Conservation (phyloP, 2,888 invertebrate genomes). For the Argyresthia goedartella region DNA sequence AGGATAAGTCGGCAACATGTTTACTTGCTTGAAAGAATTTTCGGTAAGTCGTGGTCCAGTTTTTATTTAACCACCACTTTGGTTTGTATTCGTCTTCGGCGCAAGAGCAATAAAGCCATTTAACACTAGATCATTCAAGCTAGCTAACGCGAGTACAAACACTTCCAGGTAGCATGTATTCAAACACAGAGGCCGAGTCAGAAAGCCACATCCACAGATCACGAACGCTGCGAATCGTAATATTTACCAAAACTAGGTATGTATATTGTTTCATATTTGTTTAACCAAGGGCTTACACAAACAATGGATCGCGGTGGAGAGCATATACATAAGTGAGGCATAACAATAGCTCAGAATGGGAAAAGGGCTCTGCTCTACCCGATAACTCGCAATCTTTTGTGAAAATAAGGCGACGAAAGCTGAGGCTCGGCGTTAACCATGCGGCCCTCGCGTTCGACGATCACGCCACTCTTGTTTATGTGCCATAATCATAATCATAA, state of each 20-base stretch:
- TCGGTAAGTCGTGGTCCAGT: too few species aligned
- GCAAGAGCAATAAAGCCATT: too few species aligned
- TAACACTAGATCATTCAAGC: too few species aligned
- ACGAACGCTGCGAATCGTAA: too few species aligned
- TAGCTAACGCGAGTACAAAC: too few species aligned
- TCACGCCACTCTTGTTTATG: conserved; percentile 46
- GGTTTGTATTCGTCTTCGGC: too few species aligned
- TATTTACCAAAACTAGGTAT: too few species aligned
- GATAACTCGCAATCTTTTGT: conserved; percentile 34
- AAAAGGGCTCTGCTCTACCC: conserved; percentile 3
- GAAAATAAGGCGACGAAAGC: conserved; percentile 32
- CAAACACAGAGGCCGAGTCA: too few species aligned
- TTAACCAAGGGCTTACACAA: background rate
- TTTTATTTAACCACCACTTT: too few species aligned
- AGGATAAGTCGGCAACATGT: conserved; percentile 9
- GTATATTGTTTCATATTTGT: background rate
- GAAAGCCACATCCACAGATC: too few species aligned
- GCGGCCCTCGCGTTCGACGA: conserved; percentile 22
- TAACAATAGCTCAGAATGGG: conserved; percentile 1
- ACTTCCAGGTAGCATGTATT: too few species aligned
- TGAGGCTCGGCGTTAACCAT: conserved; percentile 26
- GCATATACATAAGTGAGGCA: background rate
- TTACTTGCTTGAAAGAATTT: background rate
- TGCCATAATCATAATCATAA: conserved; percentile 47
- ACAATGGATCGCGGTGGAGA: background rate